Base-by-base conservation (phyloP, 2,113 vertebrate genomes). In the Paracanthobrama guichenoti region DNA sequence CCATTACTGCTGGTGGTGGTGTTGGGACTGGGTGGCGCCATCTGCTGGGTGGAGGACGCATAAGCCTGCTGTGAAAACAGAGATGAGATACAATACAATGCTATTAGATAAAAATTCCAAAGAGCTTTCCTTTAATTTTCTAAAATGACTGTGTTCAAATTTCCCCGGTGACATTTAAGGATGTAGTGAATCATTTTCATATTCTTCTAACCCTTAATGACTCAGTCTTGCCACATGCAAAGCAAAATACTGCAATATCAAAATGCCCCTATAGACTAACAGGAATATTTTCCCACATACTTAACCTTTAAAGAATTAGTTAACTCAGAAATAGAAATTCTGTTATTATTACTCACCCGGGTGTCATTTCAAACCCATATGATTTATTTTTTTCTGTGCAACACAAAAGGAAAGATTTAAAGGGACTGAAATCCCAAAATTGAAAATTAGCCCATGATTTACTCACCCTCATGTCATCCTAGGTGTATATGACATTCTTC, bases 11-110 rank as follows among this genome's bases (percentile, higher is more conserved):
- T 92, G 85, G 88, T 88, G 90, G 96, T 93, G 88, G 86, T 92
- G 92, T 93, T 96, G 78, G 96, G 96, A 93, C 95, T 97, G 83
- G 96, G 95, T 16, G 96, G 95, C 88, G 95, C 94, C 97, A 97
- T 95, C 79, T 96, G 97, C 90, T 97, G 96, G 84, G 92, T 93
- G 90, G 95, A 89, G 26, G 96, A 94, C 91, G 95, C 95, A 95
- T 97, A 96, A 18, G 95, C 92, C 95, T 96, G 95, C 91, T 93
- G 90, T 6, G 86, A 87, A 89, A 84, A 86, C 73, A 16, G 82
- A 84, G 86, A 20, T 81, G 9, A 31, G 22, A 53, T 22, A 66
- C 26, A 20, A 71, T 44, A 8, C 28, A 73, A 7, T 4, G 24
- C 7, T 14, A 20, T 53, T 39, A 71, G 66, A 82, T 71, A 11